Evolutionary conservation across 2,797 vertebrate species (phyloP), one percentile per base, ranked within the genome.

Genomic region (Serranus cabrilla): DNA sequence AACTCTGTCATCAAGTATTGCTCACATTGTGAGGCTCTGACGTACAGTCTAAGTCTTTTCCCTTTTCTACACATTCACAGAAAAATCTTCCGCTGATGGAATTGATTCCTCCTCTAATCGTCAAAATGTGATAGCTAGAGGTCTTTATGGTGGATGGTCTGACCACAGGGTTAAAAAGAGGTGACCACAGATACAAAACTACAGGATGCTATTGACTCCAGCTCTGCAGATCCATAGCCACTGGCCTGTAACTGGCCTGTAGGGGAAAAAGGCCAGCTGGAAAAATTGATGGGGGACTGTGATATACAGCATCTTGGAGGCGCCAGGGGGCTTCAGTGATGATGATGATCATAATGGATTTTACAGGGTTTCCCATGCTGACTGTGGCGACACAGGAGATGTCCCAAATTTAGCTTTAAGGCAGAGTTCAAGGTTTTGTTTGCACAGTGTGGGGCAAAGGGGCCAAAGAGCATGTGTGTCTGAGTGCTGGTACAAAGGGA

Each of bases 311-410:
- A 86, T 80, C 72, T 54, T 74, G 21, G 23, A 0, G 59, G 71
- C 40, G 49, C 87, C 74, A 45, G 66, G 76, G 82, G 78, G 80
- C 62, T 75, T 77, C 5, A 3, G 70, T 51, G 78, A 74, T 77
- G 77, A 79, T 80, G 74, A 87, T 82, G 80, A 89, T 74, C 37
- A 55, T 86, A 84, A 91, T 82, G 47, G 81, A 74, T 85, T 90
- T 82, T 55, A 75, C 60, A 71, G 78, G 60, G 71, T 49, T 87
- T 82, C 49, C 55, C 37, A 42, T 16, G 60, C 37, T 1, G 61
- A 62, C 65, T 47, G 60, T 20, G 56, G 60, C 1, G 17, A 62
- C 74, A n/a, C 49, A 42, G 52, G 40, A 62, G 6, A 46, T 45
- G 42, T 34, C 43, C 18, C 31, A 27, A 18, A 61, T 58, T 62